Evolutionary conservation across 2,797 vertebrate genomes (phyloP).

Genomic region (Rallus crepitans): DNA sequence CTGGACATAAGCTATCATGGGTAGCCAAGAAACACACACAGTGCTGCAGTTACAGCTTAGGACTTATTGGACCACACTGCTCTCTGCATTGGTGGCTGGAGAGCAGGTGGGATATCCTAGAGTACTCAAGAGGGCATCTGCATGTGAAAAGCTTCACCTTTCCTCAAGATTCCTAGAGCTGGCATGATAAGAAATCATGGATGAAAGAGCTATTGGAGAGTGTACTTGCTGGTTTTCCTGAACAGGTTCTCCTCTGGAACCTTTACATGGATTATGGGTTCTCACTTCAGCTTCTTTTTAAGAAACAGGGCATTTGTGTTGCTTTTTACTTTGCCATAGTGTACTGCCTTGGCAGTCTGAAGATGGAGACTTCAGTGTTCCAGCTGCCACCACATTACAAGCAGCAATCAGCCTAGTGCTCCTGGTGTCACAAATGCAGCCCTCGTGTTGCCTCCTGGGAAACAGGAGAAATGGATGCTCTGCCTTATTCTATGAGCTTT

Average conservation of each 20-base stretch:
- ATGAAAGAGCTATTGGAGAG: not conserved
- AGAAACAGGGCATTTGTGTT: not conserved
- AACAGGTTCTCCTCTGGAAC: not conserved
- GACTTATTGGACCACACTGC: not conserved
- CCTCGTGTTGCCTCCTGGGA: not conserved
- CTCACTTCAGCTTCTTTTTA: not conserved
- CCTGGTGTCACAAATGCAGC: not conserved
- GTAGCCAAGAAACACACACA: not conserved
- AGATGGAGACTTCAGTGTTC: not conserved
- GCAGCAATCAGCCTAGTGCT: not conserved
- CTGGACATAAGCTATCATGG: not conserved
- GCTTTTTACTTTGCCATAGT: not conserved
- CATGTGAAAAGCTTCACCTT: not conserved
- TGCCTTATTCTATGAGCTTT: not conserved
- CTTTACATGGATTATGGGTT: not conserved
- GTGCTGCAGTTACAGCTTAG: not conserved
- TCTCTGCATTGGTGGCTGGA: not conserved
- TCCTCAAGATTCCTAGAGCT: not conserved
- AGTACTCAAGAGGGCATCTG: not conserved
- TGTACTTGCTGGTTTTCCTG: not conserved
- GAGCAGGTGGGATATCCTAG: not conserved
- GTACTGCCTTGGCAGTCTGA: not conserved
- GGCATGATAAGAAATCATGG: not conserved
- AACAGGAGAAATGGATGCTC: not conserved
- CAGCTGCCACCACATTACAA: not conserved